A percentile compares a stretch with the other conserved stretches of the same genome.
Evolutionary conservation across 35 echinoderm and acorn worm species (phyloP).

Genomic region (Nesometra sesokonis): DNA sequence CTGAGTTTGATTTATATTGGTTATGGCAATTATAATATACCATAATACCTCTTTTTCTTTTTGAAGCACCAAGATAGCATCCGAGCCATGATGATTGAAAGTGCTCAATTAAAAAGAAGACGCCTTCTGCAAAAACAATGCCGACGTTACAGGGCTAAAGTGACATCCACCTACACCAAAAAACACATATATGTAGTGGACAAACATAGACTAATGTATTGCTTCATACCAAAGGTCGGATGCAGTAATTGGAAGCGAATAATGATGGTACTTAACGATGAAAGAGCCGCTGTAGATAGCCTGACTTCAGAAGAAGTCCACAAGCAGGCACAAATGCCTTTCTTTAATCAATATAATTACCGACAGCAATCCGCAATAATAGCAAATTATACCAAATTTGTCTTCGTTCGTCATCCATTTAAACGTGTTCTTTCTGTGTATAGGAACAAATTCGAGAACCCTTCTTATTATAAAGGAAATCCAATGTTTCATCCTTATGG

Average conservation of each 20-base stretch:
- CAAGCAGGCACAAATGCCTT: slow-evolving; percentile 38
- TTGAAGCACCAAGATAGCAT: neutral
- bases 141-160: neutral
- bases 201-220: slow-evolving; percentile 53
- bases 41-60: neutral
- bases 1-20: no score
- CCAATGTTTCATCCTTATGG: slow-evolving; percentile 59
- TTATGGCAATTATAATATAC: no score
- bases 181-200: slow-evolving; percentile 56
- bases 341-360: slow-evolving; percentile 25
- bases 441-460: slow-evolving; percentile 68
- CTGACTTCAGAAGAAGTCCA: slow-evolving; percentile 85
- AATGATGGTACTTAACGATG: slow-evolving; percentile 60
- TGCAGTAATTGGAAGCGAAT: slow-evolving; percentile 95
- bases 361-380: slow-evolving; percentile 29
- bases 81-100: neutral
- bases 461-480: slow-evolving; percentile 34
- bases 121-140: neutral
- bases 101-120: neutral
- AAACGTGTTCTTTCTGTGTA: slow-evolving; percentile 73
- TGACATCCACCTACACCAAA: slow-evolving; percentile 20
- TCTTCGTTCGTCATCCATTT: slow-evolving; percentile 80
- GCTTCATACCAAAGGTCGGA: slow-evolving; percentile 76
- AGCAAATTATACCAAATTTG: slow-evolving; percentile 60
- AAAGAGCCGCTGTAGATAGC: slow-evolving; percentile 36